Conservation (phyloP, 2,797 vertebrate genomes). For the Tenualosa thibaudeaui region DNA sequence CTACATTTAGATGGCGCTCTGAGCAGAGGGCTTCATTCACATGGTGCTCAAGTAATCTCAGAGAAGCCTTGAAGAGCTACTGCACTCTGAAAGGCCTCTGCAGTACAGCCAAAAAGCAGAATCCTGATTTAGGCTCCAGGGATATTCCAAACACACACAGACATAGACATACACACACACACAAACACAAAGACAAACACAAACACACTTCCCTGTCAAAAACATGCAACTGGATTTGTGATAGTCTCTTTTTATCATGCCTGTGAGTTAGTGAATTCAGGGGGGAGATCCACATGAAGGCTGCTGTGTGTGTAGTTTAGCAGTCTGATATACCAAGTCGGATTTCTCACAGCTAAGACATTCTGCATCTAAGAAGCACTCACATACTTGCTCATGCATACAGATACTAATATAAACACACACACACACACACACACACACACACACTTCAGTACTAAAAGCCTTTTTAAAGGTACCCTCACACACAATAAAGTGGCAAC, state of each 20-base stretch:
- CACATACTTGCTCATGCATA: background rate
- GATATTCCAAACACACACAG: background rate
- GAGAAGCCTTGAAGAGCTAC: background rate
- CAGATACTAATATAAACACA: too few species aligned
- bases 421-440: background rate
- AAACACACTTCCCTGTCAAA: conserved; percentile 24
- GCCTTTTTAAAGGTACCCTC: background rate
- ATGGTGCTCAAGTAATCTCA: background rate
- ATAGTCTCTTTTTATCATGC: background rate
- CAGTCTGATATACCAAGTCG: background rate
- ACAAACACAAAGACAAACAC: conserved; percentile 23
- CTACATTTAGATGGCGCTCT: too few species aligned
- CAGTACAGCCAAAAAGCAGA: background rate
- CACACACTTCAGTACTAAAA: background rate
- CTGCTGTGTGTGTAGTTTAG: background rate
- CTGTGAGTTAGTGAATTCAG: background rate
- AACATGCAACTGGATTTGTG: background rate
- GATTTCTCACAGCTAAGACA: background rate
- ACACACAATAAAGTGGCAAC: background rate
- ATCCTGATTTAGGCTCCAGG: background rate
- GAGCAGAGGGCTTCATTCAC: too few species aligned
- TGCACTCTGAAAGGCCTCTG: background rate
- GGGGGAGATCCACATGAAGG: background rate
- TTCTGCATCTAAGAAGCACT: background rate
- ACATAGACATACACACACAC: background rate